Conservation (phyloP, 2,113 vertebrate genomes). For the Nibea coibor region DNA sequence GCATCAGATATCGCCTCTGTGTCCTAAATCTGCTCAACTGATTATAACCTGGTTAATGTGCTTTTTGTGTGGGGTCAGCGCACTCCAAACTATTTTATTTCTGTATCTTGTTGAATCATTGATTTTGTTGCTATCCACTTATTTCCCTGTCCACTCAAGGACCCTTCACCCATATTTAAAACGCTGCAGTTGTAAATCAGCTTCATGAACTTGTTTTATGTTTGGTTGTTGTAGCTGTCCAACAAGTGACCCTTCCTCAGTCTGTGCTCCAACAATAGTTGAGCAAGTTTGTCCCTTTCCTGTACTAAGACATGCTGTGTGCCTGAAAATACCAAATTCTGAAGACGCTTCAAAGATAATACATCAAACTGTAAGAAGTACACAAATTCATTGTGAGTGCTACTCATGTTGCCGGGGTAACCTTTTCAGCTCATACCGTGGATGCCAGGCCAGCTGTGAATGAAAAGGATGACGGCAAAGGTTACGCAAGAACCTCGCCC, state of each 20-base stretch:
- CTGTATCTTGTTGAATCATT: not conserved
- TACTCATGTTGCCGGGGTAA: not conserved
- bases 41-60: not conserved
- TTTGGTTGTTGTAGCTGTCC: not conserved
- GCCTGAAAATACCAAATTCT: no score
- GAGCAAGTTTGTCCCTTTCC: no score
- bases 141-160: not conserved
- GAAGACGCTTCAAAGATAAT: conserved; percentile 13
- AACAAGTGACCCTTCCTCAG: no score
- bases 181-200: not conserved
- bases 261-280: no score
- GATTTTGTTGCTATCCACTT: not conserved
- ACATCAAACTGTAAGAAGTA: conserved; percentile 12
- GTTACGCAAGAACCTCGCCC: conserved; percentile 22
- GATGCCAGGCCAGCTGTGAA: conserved; percentile 20
- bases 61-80: not conserved
- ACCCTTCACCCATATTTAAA: not conserved
- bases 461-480: conserved; percentile 18
- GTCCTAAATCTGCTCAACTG: not conserved
- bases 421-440: not conserved
- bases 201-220: not conserved
- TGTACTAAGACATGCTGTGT: no score
- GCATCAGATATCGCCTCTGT: conserved; percentile 7
- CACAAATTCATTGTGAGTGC: not conserved
- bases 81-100: not conserved